A percentile compares a stretch with the other conserved stretches of the same genome.
Conservation (phyloP, 1,140 invertebrate genomes). For the Drosophila baimaii region DNA sequence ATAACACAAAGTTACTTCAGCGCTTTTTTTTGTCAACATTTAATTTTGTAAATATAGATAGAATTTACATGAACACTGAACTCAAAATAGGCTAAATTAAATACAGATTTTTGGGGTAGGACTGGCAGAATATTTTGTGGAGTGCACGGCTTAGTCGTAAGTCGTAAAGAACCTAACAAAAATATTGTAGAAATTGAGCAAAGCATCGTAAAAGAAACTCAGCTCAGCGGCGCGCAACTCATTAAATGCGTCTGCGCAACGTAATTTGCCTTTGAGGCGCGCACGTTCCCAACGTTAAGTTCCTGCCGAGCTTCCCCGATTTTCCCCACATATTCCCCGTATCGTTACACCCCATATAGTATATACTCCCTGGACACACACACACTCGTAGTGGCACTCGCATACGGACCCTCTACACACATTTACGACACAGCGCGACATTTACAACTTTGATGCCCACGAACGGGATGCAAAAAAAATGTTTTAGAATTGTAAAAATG, state of each 20-base stretch:
- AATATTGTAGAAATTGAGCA: conserved; percentile 48
- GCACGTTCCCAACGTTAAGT: conserved; percentile 66
- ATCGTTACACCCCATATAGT: conserved; percentile 66
- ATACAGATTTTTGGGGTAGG: no score
- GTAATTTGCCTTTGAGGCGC: conserved; percentile 79
- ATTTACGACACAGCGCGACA: conserved; percentile 79
- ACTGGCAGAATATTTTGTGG: neutral
- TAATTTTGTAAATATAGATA: no score
- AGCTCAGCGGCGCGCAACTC: conserved; percentile 48
- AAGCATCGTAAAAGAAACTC: conserved; percentile 39
- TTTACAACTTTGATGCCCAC: conserved; percentile 83
- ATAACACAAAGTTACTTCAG: no score
- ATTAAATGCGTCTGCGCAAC: conserved; percentile 80
- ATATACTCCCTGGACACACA: conserved; percentile 8
- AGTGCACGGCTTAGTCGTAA: conserved; percentile 25
- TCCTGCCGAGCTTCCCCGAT: conserved; percentile 42
- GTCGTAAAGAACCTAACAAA: conserved; percentile 58
- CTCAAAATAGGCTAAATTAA: neutral
- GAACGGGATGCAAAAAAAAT: conserved; percentile 55
- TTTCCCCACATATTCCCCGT: conserved; percentile 37
- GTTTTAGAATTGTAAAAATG: conserved; percentile 77
- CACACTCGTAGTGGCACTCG: conserved; percentile 8
- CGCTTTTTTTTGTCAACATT: no score
- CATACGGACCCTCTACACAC: conserved; percentile 22
- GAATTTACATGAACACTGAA: no score